Evolutionary conservation across 2,113 vertebrate genomes (phyloP), one percentile per base, ranked within the genome.

Genomic region (Murina feae): DNA sequence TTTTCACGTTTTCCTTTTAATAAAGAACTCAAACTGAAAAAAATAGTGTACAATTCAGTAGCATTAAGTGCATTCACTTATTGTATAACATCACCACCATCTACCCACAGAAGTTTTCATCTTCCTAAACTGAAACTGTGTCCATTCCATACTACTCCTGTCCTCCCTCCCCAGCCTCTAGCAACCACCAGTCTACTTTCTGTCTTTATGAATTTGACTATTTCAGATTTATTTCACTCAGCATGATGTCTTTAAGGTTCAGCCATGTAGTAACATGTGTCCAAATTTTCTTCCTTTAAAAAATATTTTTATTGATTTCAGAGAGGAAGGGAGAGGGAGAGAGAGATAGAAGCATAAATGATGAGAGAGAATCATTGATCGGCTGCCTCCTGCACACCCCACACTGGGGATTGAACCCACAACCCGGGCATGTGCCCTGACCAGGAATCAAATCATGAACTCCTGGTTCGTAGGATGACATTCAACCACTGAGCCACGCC

Each of bases 1-100:
- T 76, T 72, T 93, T 68, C 28, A 44, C 80, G 25, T 51, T 51
- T 90, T 85, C 21, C 32, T 82, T 95, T n/a, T 85, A 95, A 96
- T 95, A 96, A 97, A 95, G 30, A 30, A 51, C 37, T 58, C 86
- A 87, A 75, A 66, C 18, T 74, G 4, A 25, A 25, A 25, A 23
- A 21, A 58, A 25, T 58, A 58, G 25, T 5, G 37, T 44, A n/a
- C 9, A 39, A 37, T n/a, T 49, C 16, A 37, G 42, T 28, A 25
- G 23, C 21, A 14, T 13, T 42, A 28, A 74, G 5, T 14, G 6
- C 20, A 9, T 21, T 55, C 25, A 39, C 39, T 30, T 14, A 4
- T 2, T 37, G 17, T 32, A 8, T 9, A 1, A 28, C 30, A n/a
- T 66, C 66, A 66, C 42, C 39, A 47, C 16, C 58, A 13, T 44